Evolutionary conservation across 2,113 vertebrate species (phyloP), one percentile per base, ranked within the genome.

Genomic region (Perognathus longimembris): DNA sequence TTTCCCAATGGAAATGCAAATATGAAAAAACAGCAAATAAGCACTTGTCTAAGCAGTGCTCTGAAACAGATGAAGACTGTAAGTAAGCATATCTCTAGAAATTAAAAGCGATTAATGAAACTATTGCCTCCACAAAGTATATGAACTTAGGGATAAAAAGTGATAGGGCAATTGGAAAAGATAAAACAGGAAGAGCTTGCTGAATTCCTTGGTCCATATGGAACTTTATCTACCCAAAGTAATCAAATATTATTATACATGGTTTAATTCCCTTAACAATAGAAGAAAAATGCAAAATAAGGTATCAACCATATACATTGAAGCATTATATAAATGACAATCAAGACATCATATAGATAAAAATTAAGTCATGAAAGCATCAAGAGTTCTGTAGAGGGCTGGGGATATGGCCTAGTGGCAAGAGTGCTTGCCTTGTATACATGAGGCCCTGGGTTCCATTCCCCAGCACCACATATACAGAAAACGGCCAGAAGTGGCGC

Each of bases 201-300:
- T 80, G 7, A 74, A 67, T 42, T 82, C 15, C 17, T 40, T 73
- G 32, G 9, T 40, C 88, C 50, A 83, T 8, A 21, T 83, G 45
- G 50, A 50, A 5, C 21, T 63, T 34, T 75, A 30, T 81, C 42
- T 42, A 63, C 71, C n/a, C 84, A 77, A 86, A 69, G 74, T 57
- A 45, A 82, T 57, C n/a, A 92, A 40, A 74, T 82, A 61, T 4
- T 67, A 38, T 75, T 61, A 38, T 1, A 12, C 26, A 30, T 67
- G 30, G 14, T 73, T 93, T 71, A 30, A 73, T 81, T 69, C 54
- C 22, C 77, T 84, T 36, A 64, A 70, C 17, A 57, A 15, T 6
- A 73, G 54, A 85, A 88, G 59, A 74, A 94, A 84, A 87, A 59
- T 63, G 28, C 18, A 90, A 92, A 94, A 64, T 83, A 17, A 54